Conservation (phyloP, 2,888 invertebrate genomes). For the Torymus texanus region DNA sequence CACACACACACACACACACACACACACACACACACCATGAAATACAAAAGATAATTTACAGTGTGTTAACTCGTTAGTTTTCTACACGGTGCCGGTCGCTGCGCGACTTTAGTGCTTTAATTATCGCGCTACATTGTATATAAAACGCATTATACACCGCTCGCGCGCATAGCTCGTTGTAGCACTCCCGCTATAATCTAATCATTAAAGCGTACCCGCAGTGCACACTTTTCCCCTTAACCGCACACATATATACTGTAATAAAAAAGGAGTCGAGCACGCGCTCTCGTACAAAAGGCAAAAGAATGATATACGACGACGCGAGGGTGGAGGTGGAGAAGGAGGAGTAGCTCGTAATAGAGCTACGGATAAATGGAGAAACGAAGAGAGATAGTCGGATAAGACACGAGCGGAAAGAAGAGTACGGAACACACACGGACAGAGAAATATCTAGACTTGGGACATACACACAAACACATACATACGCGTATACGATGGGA, state of each 20-base stretch:
- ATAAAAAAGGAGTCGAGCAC: not conserved
- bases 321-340: no score
- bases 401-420: conserved; percentile 24
- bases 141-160: conserved; percentile 16
- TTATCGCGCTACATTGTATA: conserved; percentile 23
- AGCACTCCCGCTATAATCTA: conserved; percentile 22
- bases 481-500: no score
- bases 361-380: conserved; percentile 27
- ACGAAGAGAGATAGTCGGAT: conserved; percentile 26
- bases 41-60: conserved; percentile 46
- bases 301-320: conserved; percentile 23
- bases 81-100: not conserved
- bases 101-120: conserved; percentile 42
- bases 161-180: not conserved
- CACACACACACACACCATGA: not conserved
- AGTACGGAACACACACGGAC: not conserved
- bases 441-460: no score
- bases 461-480: no score
- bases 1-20: no score
- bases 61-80: conserved; percentile 30
- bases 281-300: not conserved
- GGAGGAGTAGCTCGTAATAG: conserved; percentile 30
- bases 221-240: not conserved
- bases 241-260: not conserved
- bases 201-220: conserved; percentile 9